Evolutionary conservation across 2,797 vertebrate genomes (phyloP), one percentile per base, ranked within the genome.

Genomic region (Arrhamphus sclerolepis): DNA sequence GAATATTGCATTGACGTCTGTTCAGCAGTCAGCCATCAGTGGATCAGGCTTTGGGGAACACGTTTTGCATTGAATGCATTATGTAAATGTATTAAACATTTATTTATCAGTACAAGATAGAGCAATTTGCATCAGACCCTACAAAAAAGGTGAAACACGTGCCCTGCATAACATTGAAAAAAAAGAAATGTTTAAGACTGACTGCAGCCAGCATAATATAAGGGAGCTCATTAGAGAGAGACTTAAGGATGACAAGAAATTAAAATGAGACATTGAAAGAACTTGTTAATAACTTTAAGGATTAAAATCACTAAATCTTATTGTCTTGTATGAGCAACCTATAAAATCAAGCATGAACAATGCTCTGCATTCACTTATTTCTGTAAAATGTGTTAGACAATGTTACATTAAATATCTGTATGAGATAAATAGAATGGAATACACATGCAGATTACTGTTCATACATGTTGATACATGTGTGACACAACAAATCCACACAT

Each of bases 1-100:
- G 82, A 84, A 88, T 87, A 74, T 82, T 80, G 75, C 75, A 83
- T 70, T 44, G 60, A 72, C 56, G 75, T 77, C 84, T 87, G 84
- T 66, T 87, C 68, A 1, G 60, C 78, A 72, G 62, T 75, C 70
- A 71, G 78, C 67, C 80, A 80, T 84, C 80, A 79, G 70, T 19
- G 57, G 48, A 28, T 52, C 52, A 71, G 52, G 68, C 80, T 78
- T 77, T 22, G 18, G 83, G 81, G 83, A 84, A 75, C 78, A 73
- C 13, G 41, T 74, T 79, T 82, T 79, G 78, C 75, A 82, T 80
- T 71, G 72, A 79, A 78, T 81, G 67, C 77, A 76, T 83, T 82
- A 86, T 84, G 80, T 66, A 80, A 80, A 84, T 84, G 22, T 49
- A 70, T 67, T 50, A 81, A 85, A 62, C 77, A 82, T 89, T 56